Percentiles rank a stretch among this genome's conserved stretches.
Evolutionary conservation across 1,140 invertebrate genomes (phyloP).

Genomic region (Homalodisca vitripennis): DNA sequence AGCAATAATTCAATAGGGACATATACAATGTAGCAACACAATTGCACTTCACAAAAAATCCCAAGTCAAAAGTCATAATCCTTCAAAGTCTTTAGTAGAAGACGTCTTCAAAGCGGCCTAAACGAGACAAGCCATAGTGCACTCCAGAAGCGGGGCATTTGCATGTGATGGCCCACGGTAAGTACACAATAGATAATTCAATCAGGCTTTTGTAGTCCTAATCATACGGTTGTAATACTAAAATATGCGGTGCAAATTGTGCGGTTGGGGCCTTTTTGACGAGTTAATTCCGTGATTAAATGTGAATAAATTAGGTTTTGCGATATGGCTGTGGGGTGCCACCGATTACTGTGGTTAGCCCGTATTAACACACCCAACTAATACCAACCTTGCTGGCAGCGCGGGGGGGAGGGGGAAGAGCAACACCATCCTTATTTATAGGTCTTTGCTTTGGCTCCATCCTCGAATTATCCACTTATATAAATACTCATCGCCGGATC

Average conservation of each 20-base stretch:
- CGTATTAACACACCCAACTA: slow-evolving; percentile 21
- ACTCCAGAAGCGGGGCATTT: no score
- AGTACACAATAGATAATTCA: slow-evolving; percentile 22
- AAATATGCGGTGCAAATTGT: slow-evolving; percentile 28
- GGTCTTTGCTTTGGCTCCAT: slow-evolving; percentile 12
- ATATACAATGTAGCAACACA: no score
- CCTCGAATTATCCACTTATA: slow-evolving; percentile 14
- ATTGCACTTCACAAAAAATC: no score
- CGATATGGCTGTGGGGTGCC: slow-evolving; percentile 22
- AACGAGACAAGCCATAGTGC: no score
- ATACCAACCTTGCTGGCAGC: background rate
- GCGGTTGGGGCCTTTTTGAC: slow-evolving; percentile 15
- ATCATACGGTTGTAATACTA: slow-evolving; percentile 11
- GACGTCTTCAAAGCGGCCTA: no score
- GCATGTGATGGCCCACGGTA: no score
- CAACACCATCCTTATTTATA: slow-evolving; percentile 1
- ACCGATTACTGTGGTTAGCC: slow-evolving; percentile 25
- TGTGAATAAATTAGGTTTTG: slow-evolving; percentile 31
- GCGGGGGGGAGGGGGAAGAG: background rate
- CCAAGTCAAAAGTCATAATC: no score
- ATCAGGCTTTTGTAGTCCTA: background rate
- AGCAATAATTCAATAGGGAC: no score
- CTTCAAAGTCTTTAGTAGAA: no score
- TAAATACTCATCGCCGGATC: no score
- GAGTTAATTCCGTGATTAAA: slow-evolving; percentile 28